Percentiles rank a stretch among this genome's conserved stretches.
Conservation (phyloP, 2,797 vertebrate species). For the Falco biarmicus region DNA sequence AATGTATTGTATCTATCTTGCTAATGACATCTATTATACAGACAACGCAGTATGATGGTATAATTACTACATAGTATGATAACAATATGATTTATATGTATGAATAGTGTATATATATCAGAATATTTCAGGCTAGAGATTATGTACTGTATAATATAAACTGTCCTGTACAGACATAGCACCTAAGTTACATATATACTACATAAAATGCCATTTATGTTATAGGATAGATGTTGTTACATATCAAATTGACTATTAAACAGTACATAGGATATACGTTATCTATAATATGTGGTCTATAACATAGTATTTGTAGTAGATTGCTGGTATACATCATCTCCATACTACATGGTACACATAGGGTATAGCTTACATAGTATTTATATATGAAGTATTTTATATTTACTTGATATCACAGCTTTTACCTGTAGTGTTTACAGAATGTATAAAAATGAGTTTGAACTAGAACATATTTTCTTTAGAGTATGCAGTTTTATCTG, state of each 20-base stretch:
- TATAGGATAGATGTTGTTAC: background rate
- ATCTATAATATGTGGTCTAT: background rate
- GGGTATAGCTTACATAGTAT: background rate
- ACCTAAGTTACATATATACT: background rate
- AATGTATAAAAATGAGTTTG: background rate
- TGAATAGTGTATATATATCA: background rate
- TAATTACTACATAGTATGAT: background rate
- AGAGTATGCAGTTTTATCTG: background rate
- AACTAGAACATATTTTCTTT: background rate
- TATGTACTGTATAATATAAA: background rate
- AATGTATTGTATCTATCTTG: background rate
- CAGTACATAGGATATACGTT: background rate
- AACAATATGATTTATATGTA: background rate
- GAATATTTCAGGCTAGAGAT: background rate
- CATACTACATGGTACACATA: rapidly evolving
- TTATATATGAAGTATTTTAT: background rate
- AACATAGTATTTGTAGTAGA: background rate
- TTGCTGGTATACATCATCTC: background rate
- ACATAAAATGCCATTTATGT: background rate
- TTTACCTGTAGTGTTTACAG: background rate
- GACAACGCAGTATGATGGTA: background rate
- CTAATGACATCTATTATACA: background rate
- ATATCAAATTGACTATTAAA: background rate
- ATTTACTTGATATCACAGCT: background rate
- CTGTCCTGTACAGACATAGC: background rate